A percentile compares a stretch with the other conserved stretches of the same genome.
These are phyloP conservation scores for Ficedula albicollis DNA, from an alignment of 2,797 vertebrate species.

Conservation along the genomic window DNA sequence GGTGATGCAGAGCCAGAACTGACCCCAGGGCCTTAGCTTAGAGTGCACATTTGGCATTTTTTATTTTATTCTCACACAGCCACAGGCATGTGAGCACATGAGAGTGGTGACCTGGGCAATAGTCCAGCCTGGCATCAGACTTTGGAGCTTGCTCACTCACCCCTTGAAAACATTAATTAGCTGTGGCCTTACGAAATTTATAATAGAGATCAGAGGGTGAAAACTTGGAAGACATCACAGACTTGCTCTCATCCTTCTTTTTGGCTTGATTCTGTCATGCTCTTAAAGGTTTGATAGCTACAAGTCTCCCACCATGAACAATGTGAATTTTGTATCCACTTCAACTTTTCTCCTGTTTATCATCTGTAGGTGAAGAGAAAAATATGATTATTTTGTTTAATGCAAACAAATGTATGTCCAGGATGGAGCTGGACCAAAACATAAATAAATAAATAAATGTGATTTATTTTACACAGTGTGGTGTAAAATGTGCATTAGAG, in stretches of 20 bases:
- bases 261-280: background rate
- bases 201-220: background rate
- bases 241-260: background rate
- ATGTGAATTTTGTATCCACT: background rate
- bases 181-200: background rate
- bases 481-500: background rate
- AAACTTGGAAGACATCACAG: background rate
- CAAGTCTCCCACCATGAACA: background rate
- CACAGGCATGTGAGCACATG: background rate
- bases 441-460: too few species aligned
- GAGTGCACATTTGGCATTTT: slow-evolving; percentile 74
- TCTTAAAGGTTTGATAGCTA: background rate
- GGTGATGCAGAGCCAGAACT: background rate
- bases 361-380: background rate
- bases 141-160: background rate
- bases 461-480: background rate
- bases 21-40: slow-evolving; percentile 76
- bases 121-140: background rate
- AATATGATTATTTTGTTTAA: background rate
- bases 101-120: accelerated
- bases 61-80: slow-evolving; percentile 11
- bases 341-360: background rate
- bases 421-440: background rate
- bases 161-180: background rate
- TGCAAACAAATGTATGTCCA: background rate